A percentile compares a stretch with the other conserved stretches of the same genome.
These are phyloP conservation scores for Drosophila trapezifrons DNA, from an alignment of 1,140 invertebrate species.

Conservation along the genomic window DNA sequence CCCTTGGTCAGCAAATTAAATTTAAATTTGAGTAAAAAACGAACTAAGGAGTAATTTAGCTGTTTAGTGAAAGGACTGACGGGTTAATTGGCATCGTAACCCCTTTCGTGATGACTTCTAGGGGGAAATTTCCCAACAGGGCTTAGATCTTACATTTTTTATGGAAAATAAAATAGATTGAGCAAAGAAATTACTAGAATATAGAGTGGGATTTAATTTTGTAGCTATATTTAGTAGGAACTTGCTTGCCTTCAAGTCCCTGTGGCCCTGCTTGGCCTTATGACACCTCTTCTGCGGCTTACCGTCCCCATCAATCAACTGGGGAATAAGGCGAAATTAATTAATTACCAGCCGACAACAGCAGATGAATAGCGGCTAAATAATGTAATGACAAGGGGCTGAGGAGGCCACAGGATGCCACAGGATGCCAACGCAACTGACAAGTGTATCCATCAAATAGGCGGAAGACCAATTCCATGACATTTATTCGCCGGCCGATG, in stretches of 20 bases:
- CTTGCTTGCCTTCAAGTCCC: too few relatives aligned
- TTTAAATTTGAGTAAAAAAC: slow-evolving; percentile 31
- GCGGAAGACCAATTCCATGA: slow-evolving; percentile 7
- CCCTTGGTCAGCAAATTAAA: slow-evolving; percentile 6
- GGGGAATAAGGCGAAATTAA: slow-evolving; percentile 12
- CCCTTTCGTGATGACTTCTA: too few relatives aligned
- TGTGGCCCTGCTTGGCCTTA: slow-evolving; percentile 3
- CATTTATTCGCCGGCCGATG: not conserved
- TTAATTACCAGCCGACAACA: slow-evolving; percentile 26
- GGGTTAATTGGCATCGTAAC: not conserved
- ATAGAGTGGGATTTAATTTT: too few relatives aligned
- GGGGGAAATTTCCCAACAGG: too few relatives aligned
- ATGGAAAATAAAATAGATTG: too few relatives aligned
- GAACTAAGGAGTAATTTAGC: slow-evolving; percentile 36
- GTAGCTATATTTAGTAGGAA: not conserved
- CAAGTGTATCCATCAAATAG: slow-evolving; percentile 46
- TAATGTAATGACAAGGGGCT: slow-evolving; percentile 20
- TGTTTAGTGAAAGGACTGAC: slow-evolving; percentile 1
- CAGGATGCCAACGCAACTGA: not conserved
- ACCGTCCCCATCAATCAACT: slow-evolving; percentile 19
- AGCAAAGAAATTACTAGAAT: too few relatives aligned
- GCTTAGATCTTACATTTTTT: too few relatives aligned
- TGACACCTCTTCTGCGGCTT: slow-evolving; percentile 15
- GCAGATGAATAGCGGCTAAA: slow-evolving; percentile 21
- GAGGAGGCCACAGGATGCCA: not conserved